Evolutionary conservation across 92 coral and sea anemone genomes (phyloP), one percentile per base, ranked within the genome.

Genomic region (Palythoa heliodiscus): DNA sequence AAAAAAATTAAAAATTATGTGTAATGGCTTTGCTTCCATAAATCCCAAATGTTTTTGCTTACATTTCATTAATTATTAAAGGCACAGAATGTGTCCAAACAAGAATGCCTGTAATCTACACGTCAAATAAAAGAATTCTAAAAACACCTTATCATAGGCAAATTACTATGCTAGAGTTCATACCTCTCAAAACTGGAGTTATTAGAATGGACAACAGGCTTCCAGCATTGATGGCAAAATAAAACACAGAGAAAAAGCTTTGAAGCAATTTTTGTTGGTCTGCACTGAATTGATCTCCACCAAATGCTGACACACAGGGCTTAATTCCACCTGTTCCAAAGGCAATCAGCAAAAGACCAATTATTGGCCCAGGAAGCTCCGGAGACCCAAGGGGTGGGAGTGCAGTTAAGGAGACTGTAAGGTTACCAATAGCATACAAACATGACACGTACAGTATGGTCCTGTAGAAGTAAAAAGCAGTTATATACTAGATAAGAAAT

Each of bases 151-250:
- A n/a, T n/a, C n/a, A n/a, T n/a, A n/a, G n/a, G n/a, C n/a, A n/a
- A n/a, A n/a, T n/a, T n/a, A n/a, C n/a, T 29, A 17, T 48, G 11
- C 37, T 55, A 6, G 22, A 11, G 24, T 38, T 1, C 66, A 35
- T 85, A 93, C 97, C 97, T 93, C 97, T 87, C 22, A 93, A 85
- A 58, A 89, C 94, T 35, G 97, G 97, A 52, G 97, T 93, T 67
- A 93, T 79, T 3, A 93, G 75, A 91, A 93, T 91, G 5, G 97
- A 93, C 38, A 91, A 43, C 64, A 91, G 75, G 76, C 97, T 93
- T 9, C 97, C 97, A 89, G 97, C 97, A 93, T 93, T 93, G 35
- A 93, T 93, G 13, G 97, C 92, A 91, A 93, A 93, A 77, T 93
- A 93, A 54, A 93, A 93, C 73, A 93, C 91, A 17, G 97, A 93